Conservation (phyloP, 2,797 vertebrate species). For the Gadopsis bispinosus region DNA sequence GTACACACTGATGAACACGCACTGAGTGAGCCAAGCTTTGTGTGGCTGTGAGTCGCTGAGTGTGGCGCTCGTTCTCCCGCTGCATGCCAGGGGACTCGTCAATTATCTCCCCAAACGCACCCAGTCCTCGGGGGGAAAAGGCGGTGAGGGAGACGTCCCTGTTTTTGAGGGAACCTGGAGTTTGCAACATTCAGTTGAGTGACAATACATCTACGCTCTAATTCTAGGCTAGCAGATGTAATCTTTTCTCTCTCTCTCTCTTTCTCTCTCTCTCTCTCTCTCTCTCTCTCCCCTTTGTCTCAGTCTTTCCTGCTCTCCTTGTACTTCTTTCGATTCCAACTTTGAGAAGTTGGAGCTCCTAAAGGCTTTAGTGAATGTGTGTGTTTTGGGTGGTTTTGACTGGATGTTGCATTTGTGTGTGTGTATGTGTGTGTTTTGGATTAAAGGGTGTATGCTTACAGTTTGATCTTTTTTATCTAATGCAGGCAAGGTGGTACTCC, state of each 20-base stretch:
- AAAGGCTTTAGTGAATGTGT: conserved; percentile 80
- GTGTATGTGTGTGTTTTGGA: conserved; percentile 61
- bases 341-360: conserved; percentile 85
- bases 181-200: conserved; percentile 83
- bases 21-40: conserved; percentile 72
- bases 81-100: conserved; percentile 86
- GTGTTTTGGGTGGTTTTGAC: conserved; percentile 70
- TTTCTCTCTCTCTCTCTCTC: conserved; percentile 39
- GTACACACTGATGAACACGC: conserved; percentile 60
- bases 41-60: conserved; percentile 76
- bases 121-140: conserved; percentile 83
- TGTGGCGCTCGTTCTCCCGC: conserved; percentile 74
- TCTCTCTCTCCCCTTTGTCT: conserved; percentile 70
- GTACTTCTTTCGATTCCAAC: conserved; percentile 83
- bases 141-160: conserved; percentile 83
- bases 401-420: conserved; percentile 50
- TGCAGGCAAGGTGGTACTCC: conserved; percentile 81
- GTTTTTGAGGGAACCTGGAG: conserved; percentile 87
- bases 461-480: conserved; percentile 85
- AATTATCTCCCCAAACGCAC: conserved; percentile 88
- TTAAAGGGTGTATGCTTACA: conserved; percentile 81
- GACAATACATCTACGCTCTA: conserved; percentile 86
- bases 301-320: conserved; percentile 75
- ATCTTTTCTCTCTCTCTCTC: conserved; percentile 59
- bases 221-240: conserved; percentile 85